Percentiles rank a stretch among this genome's conserved stretches.
These are phyloP conservation scores for Pangasius sanitwongsei DNA, from an alignment of 2,797 vertebrate species.

Conservation along the genomic window DNA sequence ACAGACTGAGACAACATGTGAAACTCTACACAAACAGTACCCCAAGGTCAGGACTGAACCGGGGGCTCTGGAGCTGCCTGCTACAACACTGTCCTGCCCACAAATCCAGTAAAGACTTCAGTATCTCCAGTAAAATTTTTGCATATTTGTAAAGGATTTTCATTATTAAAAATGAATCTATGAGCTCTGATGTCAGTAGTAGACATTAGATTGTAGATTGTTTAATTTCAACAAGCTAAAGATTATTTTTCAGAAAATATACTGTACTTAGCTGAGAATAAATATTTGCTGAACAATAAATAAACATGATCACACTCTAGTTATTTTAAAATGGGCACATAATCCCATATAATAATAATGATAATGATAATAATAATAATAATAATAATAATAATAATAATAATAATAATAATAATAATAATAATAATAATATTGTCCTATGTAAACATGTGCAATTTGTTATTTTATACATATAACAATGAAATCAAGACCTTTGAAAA, in stretches of 20 bases:
- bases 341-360: neutral
- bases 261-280: neutral
- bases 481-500: neutral
- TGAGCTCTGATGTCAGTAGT: neutral
- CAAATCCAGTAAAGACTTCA: neutral
- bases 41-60: neutral
- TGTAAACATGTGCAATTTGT: neutral
- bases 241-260: neutral
- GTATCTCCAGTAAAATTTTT: neutral
- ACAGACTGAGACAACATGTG: neutral
- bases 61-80: neutral
- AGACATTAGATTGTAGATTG: neutral
- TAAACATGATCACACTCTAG: neutral
- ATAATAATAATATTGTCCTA: neutral
- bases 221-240: neutral
- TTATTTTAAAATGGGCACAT: neutral
- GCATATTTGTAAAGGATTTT: neutral
- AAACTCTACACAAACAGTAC: neutral
- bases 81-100: neutral
- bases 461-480: neutral
- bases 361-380: neutral
- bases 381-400: neutral
- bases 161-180: neutral
- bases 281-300: neutral
- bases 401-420: too few species aligned